Percentiles rank a stretch among this genome's conserved stretches.
Conservation (phyloP, 2,113 vertebrate species). For the Psammodynastes pulverulentus region DNA sequence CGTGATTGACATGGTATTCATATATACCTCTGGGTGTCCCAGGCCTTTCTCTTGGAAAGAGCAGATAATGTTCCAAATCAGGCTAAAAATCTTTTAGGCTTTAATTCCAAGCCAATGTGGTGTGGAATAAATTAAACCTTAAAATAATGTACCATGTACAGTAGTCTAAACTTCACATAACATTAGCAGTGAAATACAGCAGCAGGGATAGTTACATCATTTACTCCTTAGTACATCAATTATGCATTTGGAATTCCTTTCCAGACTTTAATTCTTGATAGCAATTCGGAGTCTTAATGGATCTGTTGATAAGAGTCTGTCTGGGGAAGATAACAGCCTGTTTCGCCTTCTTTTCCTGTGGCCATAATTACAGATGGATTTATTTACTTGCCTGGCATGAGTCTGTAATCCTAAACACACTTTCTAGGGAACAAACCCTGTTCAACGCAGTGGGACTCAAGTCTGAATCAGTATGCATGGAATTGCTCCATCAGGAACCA, state of each 20-base stretch:
- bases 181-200: conserved; percentile 4
- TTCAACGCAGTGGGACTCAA: neutral
- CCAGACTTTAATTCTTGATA: conserved; percentile 47
- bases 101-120: neutral
- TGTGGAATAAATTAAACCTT: neutral
- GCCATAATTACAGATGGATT: conserved; percentile 19
- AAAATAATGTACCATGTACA: neutral
- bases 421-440: neutral
- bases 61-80: neutral
- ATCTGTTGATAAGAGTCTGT: conserved; percentile 55
- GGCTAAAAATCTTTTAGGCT: neutral
- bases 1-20: neutral
- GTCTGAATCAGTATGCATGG: neutral
- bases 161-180: fast-evolving
- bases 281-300: conserved; percentile 52
- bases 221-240: conserved; percentile 19
- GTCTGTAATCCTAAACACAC: neutral
- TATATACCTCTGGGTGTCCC: neutral
- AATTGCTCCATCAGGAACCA: neutral
- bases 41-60: fast-evolving
- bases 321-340: conserved; percentile 43
- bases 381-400: conserved; percentile 23
- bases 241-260: conserved; percentile 42
- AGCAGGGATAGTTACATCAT: conserved; percentile 40
- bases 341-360: conserved; percentile 8